phyloP scores from a whole-genome alignment of 92 coral and sea anemone genomes.

The Chrysogorgia sp. region DNA sequence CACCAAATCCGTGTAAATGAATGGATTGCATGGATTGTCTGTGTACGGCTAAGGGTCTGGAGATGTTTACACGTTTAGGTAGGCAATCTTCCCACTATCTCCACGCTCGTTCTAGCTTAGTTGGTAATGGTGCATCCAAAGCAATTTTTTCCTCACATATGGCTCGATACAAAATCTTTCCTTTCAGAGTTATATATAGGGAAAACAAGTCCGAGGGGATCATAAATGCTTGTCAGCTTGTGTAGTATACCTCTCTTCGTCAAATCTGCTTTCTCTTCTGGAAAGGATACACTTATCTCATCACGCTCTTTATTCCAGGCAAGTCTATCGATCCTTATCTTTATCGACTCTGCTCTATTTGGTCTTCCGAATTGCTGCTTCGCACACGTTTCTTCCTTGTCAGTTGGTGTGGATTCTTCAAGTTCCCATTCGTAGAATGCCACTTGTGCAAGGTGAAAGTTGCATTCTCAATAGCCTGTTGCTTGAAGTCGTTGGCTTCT shows the following conservation, averaged over 20 bases:
- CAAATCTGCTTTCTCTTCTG: constrained; percentile 16
- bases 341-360: constrained; percentile 27
- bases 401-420: not conserved
- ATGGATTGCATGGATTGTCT: constrained; percentile 21
- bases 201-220: constrained; percentile 30
- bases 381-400: constrained; percentile 15
- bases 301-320: constrained; percentile 46
- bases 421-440: constrained; percentile 16
- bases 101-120: constrained; percentile 18
- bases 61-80: constrained; percentile 29
- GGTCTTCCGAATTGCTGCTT: constrained; percentile 48
- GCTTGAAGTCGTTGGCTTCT: constrained; percentile 14
- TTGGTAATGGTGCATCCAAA: constrained; percentile 46
- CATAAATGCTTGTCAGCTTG: constrained; percentile 38
- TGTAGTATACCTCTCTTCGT: constrained; percentile 39
- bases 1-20: constrained; percentile 36
- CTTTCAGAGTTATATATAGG: not conserved
- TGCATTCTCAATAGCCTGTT: constrained; percentile 33
- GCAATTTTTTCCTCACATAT: constrained; percentile 29
- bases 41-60: constrained; percentile 29
- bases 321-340: constrained; percentile 45
- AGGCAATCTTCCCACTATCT: constrained; percentile 32
- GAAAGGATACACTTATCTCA: constrained; percentile 44
- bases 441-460: constrained; percentile 48
- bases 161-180: constrained; percentile 14